Evolutionary conservation across 2,888 invertebrate species (phyloP).

Genomic region (Amitus sp.): DNA sequence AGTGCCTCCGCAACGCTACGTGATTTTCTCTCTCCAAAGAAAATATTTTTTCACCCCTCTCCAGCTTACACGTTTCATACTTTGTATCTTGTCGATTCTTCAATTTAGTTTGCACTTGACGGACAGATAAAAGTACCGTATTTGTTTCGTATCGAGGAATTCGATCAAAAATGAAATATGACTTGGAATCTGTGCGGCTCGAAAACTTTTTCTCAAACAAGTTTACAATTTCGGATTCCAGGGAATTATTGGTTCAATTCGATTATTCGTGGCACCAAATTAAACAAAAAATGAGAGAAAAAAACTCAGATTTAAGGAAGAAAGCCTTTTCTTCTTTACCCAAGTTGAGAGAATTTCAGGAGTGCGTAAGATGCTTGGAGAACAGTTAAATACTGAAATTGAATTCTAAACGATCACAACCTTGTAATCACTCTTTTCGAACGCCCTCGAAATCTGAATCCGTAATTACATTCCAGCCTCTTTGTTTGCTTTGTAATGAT

Average conservation of each 20-base stretch:
- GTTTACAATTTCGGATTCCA: too few relatives aligned
- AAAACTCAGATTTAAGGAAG: constrained; percentile 42
- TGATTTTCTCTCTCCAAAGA: constrained; percentile 23
- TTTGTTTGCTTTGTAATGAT: too few relatives aligned
- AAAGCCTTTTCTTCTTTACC: constrained; percentile 59
- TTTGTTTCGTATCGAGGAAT: constrained; percentile 13
- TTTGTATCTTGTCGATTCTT: constrained; percentile 20
- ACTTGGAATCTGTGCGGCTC: constrained; percentile 44
- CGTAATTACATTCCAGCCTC: background rate
- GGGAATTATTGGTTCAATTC: constrained; percentile 22
- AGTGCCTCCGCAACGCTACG: constrained; percentile 31
- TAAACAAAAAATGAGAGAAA: constrained; percentile 20
- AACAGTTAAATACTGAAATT: constrained; percentile 44
- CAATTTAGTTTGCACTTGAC: background rate
- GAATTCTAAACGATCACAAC: constrained; percentile 35
- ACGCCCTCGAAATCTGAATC: constrained; percentile 9
- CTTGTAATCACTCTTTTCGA: constrained; percentile 31
- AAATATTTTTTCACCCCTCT: constrained; percentile 23
- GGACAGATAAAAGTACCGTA: background rate
- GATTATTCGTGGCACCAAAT: constrained; percentile 37
- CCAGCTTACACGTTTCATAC: constrained; percentile 42
- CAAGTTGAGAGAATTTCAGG: constrained; percentile 61
- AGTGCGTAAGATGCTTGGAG: constrained; percentile 63
- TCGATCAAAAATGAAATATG: too few relatives aligned
- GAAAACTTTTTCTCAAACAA: constrained; percentile 63